Percentiles rank a stretch among this genome's conserved stretches.
Conservation (phyloP, 2,113 vertebrate species). For the Artemisiospiza belli region DNA sequence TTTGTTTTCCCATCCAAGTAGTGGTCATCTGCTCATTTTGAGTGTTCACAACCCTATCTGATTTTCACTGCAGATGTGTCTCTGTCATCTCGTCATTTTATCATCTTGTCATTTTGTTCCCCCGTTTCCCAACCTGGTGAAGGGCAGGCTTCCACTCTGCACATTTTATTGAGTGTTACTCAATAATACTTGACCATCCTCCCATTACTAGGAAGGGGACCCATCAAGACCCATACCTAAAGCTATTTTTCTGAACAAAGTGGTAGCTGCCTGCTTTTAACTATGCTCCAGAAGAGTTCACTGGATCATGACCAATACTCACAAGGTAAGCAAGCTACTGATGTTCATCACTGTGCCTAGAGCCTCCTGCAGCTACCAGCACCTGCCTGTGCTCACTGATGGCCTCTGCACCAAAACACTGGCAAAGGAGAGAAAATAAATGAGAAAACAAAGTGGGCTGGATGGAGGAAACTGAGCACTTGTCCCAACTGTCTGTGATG, state of each 20-base stretch:
- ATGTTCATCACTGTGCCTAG: not conserved
- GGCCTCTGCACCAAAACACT: not conserved
- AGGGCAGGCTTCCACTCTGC: not conserved
- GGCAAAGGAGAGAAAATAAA: not conserved
- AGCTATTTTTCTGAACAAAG: not conserved
- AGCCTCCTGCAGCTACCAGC: not conserved
- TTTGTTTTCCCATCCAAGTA: not conserved
- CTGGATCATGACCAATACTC: not conserved
- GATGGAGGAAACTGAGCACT: not conserved
- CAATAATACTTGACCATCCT: not conserved
- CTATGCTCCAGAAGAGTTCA: not conserved
- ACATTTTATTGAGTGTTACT: not conserved
- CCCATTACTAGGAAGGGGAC: not conserved
- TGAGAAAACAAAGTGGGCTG: not conserved
- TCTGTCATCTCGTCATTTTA: not conserved
- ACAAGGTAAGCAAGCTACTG: not conserved
- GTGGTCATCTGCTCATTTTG: not conserved
- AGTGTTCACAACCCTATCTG: not conserved
- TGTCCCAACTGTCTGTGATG: accelerated
- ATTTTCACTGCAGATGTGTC: not conserved
- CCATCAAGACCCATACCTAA: not conserved
- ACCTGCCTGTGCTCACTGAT: not conserved
- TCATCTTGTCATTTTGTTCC: not conserved
- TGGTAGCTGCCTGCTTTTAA: not conserved
- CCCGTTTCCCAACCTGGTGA: not conserved